These are phyloP conservation scores for Dromius quadrimaculatus DNA, from an alignment of 2,888 invertebrate genomes.

Conservation along the genomic window DNA sequence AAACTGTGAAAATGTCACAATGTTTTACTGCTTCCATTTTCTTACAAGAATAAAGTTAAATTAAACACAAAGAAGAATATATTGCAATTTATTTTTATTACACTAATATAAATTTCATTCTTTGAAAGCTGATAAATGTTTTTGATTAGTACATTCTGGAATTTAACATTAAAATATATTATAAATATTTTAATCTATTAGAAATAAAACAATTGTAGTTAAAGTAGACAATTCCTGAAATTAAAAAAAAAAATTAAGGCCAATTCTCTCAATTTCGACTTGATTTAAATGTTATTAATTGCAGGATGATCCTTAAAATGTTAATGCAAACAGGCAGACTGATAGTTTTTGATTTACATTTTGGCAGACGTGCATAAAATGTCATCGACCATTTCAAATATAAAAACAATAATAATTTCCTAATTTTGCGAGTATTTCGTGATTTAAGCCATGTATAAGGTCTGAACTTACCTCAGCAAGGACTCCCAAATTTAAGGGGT, in stretches of 20 bases:
- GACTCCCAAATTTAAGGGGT: slow-evolving; percentile 40
- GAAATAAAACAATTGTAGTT: slow-evolving; percentile 46
- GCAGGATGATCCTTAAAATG: not conserved
- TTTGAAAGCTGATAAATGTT: slow-evolving; percentile 9
- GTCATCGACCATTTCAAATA: no score
- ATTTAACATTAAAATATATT: not conserved
- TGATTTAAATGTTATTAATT: not conserved
- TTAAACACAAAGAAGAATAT: not conserved
- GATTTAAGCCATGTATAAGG: no score
- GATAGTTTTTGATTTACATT: not conserved
- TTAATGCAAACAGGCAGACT: not conserved
- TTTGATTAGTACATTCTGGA: not conserved
- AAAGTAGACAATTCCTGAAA: slow-evolving; percentile 46
- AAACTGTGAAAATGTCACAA: slow-evolving; percentile 23
- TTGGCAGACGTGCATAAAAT: no score
- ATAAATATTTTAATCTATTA: slow-evolving; percentile 42
- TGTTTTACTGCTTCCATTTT: slow-evolving; percentile 25
- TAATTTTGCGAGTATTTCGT: no score
- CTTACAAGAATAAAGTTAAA: not conserved
- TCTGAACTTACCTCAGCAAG: slow-evolving; percentile 37
- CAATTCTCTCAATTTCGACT: no score
- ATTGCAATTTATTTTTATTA: slow-evolving; percentile 10
- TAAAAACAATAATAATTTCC: no score
- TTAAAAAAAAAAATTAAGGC: slow-evolving; percentile 5
- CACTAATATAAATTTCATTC: slow-evolving; percentile 6